Evolutionary conservation across 2,888 invertebrate genomes (phyloP).

Genomic region (Plusia festucae): DNA sequence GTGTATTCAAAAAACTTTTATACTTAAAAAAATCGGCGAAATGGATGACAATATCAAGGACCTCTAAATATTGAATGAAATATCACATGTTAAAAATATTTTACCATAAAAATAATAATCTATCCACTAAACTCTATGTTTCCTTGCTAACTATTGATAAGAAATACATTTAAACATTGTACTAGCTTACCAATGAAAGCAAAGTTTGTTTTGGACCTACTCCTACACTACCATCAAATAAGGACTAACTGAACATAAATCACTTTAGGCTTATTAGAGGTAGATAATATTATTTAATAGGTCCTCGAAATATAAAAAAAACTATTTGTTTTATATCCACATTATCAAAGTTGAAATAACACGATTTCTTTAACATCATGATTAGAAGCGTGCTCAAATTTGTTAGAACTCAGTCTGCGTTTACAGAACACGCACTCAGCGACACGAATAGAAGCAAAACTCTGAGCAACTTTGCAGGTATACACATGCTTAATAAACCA

Average conservation of each 20-base stretch:
- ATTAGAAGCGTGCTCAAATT: too few relatives aligned
- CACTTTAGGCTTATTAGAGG: slow-evolving; percentile 52
- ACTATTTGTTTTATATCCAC: slow-evolving; percentile 8
- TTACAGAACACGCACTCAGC: too few relatives aligned
- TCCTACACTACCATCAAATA: slow-evolving; percentile 53
- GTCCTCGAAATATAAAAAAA: slow-evolving; percentile 44
- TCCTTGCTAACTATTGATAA: slow-evolving; percentile 59
- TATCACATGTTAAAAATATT: slow-evolving; percentile 55
- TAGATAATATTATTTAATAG: slow-evolving; percentile 58
- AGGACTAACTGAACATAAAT: slow-evolving; percentile 35
- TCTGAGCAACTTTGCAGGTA: background rate
- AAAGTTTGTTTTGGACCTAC: slow-evolving; percentile 50
- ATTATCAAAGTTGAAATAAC: slow-evolving; percentile 1
- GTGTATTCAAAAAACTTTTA: too few relatives aligned
- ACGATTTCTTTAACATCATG: background rate
- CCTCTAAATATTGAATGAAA: slow-evolving; percentile 50
- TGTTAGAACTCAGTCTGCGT: too few relatives aligned
- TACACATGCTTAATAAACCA: background rate
- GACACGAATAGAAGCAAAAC: too few relatives aligned
- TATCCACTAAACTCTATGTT: slow-evolving; percentile 36
- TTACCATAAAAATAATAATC: slow-evolving; percentile 40
- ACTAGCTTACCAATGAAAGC: slow-evolving; percentile 58
- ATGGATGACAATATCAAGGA: slow-evolving; percentile 31
- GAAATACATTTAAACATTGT: slow-evolving; percentile 53
- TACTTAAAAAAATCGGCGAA: slow-evolving; percentile 11